Evolutionary conservation across 2,797 vertebrate genomes (phyloP).

Genomic region (Enteromius thamalakanensis): DNA sequence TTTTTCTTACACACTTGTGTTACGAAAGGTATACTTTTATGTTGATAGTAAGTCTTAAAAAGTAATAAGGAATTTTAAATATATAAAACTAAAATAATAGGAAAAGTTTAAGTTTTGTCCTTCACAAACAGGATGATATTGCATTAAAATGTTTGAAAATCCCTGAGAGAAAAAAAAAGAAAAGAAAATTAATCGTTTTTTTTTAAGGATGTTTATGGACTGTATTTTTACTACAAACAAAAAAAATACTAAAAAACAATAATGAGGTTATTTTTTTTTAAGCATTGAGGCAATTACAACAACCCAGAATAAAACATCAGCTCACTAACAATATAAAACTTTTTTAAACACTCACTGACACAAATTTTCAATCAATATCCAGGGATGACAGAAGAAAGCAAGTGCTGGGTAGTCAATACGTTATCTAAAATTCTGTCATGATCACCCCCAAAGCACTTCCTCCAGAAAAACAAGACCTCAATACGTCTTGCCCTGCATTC

Average conservation of each 20-base stretch:
- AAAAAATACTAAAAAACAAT: background rate
- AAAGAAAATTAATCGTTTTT: too few species aligned
- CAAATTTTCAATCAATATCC: slow-evolving; percentile 13
- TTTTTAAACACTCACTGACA: background rate
- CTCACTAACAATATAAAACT: background rate
- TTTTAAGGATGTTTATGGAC: background rate
- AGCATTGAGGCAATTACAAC: background rate
- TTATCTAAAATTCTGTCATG: slow-evolving; percentile 27
- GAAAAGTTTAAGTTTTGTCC: background rate
- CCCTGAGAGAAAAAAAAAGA: background rate
- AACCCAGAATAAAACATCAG: background rate
- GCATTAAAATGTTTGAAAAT: background rate
- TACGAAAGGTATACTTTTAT: background rate
- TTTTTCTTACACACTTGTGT: background rate
- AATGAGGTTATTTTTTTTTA: background rate
- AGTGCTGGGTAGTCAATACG: slow-evolving; percentile 18
- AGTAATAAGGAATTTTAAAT: background rate
- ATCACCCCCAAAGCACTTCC: slow-evolving; percentile 35
- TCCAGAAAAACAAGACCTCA: slow-evolving; percentile 45
- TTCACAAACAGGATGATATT: background rate
- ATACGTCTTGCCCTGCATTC: slow-evolving; percentile 34
- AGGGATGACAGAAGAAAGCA: background rate
- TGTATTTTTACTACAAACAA: background rate
- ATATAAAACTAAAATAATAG: background rate
- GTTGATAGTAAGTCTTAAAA: background rate